Percentiles rank a stretch among this genome's conserved stretches.
These are phyloP conservation scores for Lindbergichthys nudifrons DNA, from an alignment of 2,797 vertebrate genomes.

Conservation along the genomic window DNA sequence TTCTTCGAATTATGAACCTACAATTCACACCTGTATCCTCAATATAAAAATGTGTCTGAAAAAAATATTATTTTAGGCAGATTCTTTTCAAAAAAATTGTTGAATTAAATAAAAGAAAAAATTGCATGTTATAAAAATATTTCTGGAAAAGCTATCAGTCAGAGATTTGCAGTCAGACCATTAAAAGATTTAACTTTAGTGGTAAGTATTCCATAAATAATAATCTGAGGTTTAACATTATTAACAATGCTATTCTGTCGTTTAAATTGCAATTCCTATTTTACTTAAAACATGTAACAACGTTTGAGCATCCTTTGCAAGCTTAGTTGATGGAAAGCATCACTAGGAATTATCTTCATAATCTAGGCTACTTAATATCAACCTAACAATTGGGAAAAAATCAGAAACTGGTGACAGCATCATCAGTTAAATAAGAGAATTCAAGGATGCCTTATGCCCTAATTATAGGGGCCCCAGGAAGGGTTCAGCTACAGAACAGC, in stretches of 20 bases:
- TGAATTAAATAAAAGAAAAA: neutral
- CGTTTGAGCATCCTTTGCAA: neutral
- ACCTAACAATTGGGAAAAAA: neutral
- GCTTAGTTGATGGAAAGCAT: neutral
- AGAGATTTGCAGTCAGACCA: neutral
- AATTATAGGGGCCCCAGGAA: neutral
- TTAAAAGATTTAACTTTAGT: neutral
- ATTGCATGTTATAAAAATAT: neutral
- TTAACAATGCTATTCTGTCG: neutral
- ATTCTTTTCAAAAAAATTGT: too few relatives aligned
- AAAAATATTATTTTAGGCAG: too few relatives aligned
- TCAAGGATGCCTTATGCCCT: neutral
- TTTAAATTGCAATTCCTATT: too few relatives aligned
- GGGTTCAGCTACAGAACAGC: conserved; percentile 30
- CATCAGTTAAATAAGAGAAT: neutral
- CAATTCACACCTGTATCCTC: neutral
- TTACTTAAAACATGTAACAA: too few relatives aligned
- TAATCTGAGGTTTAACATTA: neutral
- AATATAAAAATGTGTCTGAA: neutral
- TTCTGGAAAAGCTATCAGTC: neutral
- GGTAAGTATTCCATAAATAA: neutral
- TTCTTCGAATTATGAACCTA: too few relatives aligned
- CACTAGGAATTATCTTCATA: neutral
- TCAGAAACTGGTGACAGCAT: neutral
- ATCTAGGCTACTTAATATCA: neutral